Evolutionary conservation across 2,888 invertebrate genomes (phyloP).

Genomic region (Phytoseiulus persimilis): DNA sequence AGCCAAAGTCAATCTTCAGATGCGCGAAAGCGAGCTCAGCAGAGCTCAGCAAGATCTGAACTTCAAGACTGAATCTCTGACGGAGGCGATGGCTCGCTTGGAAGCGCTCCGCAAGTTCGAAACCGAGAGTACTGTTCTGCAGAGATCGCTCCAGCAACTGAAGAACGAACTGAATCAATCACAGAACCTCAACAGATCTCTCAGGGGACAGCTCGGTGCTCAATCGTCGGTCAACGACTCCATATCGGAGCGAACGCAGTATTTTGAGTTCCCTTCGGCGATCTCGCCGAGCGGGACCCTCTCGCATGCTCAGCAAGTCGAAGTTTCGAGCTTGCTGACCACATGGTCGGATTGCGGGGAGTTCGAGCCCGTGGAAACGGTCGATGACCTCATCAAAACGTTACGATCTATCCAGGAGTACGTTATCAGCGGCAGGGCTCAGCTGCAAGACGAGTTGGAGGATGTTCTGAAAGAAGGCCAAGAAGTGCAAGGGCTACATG

Average conservation of each 20-base stretch:
- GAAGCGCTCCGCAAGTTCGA: conserved; percentile 20
- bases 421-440: neutral
- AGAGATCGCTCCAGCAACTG: conserved; percentile 25
- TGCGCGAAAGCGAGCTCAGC: conserved; percentile 10
- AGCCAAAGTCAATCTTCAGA: neutral
- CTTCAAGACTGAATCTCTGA: neutral
- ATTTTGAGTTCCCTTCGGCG: neutral
- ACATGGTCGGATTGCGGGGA: conserved; percentile 9
- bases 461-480: conserved; percentile 26
- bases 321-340: neutral
- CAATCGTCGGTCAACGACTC: neutral
- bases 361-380: neutral
- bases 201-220: neutral
- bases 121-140: conserved; percentile 14
- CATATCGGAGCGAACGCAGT: conserved; percentile 33
- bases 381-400: conserved; percentile 6
- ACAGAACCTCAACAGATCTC: neutral
- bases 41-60: conserved; percentile 15
- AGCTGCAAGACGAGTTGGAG: conserved; percentile 6
- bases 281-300: neutral
- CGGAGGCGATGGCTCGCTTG: neutral
- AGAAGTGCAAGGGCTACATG: conserved; percentile 9
- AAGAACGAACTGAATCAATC: conserved; percentile 21
- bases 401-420: neutral
- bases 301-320: neutral